Evolutionary conservation across 2,888 invertebrate species (phyloP).

Genomic region (Epinotia bilunana): DNA sequence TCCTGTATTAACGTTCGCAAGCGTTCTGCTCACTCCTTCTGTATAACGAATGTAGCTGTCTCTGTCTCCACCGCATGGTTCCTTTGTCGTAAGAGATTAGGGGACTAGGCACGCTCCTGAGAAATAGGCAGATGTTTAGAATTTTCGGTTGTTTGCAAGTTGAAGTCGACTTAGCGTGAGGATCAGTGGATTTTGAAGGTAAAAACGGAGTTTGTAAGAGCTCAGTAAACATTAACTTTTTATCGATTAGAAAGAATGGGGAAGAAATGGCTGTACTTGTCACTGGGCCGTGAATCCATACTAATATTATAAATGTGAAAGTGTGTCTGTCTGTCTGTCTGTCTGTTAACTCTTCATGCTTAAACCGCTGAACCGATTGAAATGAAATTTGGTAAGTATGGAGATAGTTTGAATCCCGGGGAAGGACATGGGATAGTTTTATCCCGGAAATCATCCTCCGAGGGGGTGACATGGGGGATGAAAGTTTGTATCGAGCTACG

Average conservation of each 20-base stretch:
- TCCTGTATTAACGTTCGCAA: slow-evolving; percentile 75
- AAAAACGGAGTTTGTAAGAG: slow-evolving; percentile 30
- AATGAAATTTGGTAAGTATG: no score
- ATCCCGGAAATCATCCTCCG: no score
- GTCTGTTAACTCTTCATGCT: no score
- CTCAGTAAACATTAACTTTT: slow-evolving; percentile 31
- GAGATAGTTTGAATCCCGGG: no score
- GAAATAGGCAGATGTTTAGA: slow-evolving; percentile 81
- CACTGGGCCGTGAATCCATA: neutral
- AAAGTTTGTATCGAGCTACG: no score
- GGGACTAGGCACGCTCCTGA: slow-evolving; percentile 80
- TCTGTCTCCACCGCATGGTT: slow-evolving; percentile 66
- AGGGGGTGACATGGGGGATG: no score
- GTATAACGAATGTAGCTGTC: slow-evolving; percentile 51
- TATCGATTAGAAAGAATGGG: slow-evolving; percentile 8
- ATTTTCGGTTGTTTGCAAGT: slow-evolving; percentile 58
- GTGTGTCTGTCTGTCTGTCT: no score
- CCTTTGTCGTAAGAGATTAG: slow-evolving; percentile 79
- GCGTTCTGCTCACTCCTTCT: slow-evolving; percentile 55
- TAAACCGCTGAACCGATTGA: no score
- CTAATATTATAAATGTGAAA: no score
- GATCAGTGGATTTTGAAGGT: slow-evolving; percentile 37
- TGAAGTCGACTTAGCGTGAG: slow-evolving; percentile 37
- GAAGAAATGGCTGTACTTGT: neutral
- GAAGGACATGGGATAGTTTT: no score